Conservation (phyloP, 2,797 vertebrate species). For the Morus bassanus region DNA sequence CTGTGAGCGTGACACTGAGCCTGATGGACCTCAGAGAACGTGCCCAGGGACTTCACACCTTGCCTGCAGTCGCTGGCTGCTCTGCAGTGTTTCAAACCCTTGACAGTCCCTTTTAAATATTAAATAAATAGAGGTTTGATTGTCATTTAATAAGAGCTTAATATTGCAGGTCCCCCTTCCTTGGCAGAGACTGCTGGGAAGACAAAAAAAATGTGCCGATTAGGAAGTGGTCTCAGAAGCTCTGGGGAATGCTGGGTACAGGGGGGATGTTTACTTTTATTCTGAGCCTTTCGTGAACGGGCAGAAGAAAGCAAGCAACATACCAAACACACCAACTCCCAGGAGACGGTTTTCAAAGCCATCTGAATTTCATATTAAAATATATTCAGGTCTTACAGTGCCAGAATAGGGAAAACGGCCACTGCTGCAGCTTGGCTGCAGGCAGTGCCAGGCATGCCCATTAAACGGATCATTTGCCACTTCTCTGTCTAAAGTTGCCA, state of each 20-base stretch:
- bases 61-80: background rate
- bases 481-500: background rate
- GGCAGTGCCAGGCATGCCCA: background rate
- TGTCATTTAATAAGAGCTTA: background rate
- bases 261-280: background rate
- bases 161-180: background rate
- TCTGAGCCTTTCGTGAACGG: background rate
- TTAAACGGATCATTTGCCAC: background rate
- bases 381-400: background rate
- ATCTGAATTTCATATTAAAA: background rate
- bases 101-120: background rate
- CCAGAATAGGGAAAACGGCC: background rate
- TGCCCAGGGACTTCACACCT: background rate
- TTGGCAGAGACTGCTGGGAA: background rate
- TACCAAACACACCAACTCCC: background rate
- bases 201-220: background rate
- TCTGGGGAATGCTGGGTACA: background rate
- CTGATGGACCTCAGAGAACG: accelerated
- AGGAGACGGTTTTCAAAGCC: background rate
- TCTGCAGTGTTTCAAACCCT: background rate
- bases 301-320: background rate
- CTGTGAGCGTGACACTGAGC: background rate
- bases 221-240: background rate
- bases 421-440: background rate
- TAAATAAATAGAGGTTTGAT: background rate